Evolutionary conservation across 2,797 vertebrate species (phyloP).

Genomic region (Percopsis omiscomaycus): DNA sequence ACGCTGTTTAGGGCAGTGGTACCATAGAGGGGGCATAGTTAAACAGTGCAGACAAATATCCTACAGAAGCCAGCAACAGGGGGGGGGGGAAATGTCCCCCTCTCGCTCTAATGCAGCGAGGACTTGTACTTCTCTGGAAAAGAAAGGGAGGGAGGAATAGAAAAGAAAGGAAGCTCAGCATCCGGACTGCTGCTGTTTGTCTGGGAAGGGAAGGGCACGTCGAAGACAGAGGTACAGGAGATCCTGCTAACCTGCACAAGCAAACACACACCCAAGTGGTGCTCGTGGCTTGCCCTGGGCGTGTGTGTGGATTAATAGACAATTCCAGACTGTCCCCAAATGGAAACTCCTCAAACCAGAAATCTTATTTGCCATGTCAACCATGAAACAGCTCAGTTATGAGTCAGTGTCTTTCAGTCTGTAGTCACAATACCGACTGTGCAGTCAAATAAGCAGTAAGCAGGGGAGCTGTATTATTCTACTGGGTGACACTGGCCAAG

Average conservation of each 20-base stretch:
- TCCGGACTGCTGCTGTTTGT: slow-evolving; percentile 36
- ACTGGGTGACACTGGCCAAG: too few species aligned
- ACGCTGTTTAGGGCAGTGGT: too few species aligned
- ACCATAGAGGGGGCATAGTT: background rate
- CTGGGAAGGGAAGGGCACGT: slow-evolving; percentile 26
- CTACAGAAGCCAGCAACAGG: background rate
- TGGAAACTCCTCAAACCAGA: slow-evolving; percentile 30
- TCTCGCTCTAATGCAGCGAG: slow-evolving; percentile 21
- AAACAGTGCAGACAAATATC: background rate
- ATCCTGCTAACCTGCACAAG: slow-evolving; percentile 21
- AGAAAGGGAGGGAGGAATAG: background rate
- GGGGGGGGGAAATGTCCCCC: background rate
- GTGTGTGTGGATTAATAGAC: slow-evolving; percentile 17
- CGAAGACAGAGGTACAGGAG: background rate
- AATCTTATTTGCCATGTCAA: slow-evolving; percentile 10
- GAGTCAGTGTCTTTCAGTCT: slow-evolving; percentile 25
- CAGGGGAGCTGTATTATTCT: slow-evolving; percentile 2
- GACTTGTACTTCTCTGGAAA: slow-evolving; percentile 25
- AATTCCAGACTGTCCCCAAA: background rate
- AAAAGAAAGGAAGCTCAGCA: slow-evolving; percentile 28
- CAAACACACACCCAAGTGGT: slow-evolving; percentile 12
- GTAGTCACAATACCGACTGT: background rate
- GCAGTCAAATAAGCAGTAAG: slow-evolving; percentile 9
- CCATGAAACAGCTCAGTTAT: slow-evolving; percentile 9
- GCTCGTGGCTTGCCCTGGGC: background rate